A percentile compares a stretch with the other conserved stretches of the same genome.
phyloP scores from a whole-genome alignment of 2,113 vertebrate genomes.

The Turdus rufiventris region DNA sequence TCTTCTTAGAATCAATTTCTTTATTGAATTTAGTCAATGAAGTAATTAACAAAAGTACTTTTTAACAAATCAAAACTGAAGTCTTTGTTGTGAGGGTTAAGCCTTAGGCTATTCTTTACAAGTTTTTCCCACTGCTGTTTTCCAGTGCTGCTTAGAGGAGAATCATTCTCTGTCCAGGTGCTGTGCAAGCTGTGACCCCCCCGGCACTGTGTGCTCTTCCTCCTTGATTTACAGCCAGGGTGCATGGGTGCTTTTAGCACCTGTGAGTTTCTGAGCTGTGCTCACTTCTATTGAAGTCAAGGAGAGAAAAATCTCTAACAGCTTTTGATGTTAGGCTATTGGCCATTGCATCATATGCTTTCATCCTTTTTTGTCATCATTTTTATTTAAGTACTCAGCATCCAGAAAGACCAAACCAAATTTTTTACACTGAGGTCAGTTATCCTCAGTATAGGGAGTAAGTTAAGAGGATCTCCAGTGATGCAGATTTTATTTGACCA shows the following conservation, averaged over 20 bases:
- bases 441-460: background rate
- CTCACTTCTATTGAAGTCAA: background rate
- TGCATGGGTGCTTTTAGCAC: background rate
- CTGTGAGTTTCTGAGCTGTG: background rate
- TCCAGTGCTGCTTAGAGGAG: background rate
- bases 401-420: background rate
- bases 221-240: background rate
- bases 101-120: background rate
- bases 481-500: background rate
- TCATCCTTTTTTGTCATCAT: background rate
- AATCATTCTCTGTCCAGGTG: background rate
- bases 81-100: background rate
- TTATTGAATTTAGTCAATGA: background rate
- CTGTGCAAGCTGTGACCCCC: background rate
- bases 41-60: background rate
- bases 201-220: fast-evolving
- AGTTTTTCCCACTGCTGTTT: background rate
- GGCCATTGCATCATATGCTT: background rate
- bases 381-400: background rate
- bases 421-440: background rate
- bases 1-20: background rate
- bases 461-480: background rate
- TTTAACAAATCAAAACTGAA: background rate
- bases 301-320: background rate
- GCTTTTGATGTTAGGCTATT: background rate